These are phyloP conservation scores for Amphipyra tragopoginis DNA, from an alignment of 2,888 invertebrate genomes.

Conservation along the genomic window DNA sequence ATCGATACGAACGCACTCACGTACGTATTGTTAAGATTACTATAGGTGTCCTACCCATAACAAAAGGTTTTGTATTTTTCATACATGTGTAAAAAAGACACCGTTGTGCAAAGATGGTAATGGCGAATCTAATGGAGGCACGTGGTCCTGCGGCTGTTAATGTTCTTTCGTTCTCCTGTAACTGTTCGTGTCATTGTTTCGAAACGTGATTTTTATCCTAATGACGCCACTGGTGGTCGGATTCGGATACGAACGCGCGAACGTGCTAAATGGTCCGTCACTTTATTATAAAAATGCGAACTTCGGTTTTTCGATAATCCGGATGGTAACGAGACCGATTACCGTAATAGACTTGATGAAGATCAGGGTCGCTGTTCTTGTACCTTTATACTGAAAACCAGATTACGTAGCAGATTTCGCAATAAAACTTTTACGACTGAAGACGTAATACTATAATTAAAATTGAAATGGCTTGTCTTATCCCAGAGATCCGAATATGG, in stretches of 20 bases:
- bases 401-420: conserved; percentile 1
- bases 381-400: background rate
- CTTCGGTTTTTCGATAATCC: background rate
- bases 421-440: conserved; percentile 10
- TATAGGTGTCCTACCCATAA: background rate
- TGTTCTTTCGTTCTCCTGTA: conserved; percentile 11
- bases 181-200: conserved; percentile 33
- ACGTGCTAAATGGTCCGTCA: conserved; percentile 26
- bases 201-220: conserved; percentile 49
- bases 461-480: background rate
- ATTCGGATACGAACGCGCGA: conserved; percentile 25
- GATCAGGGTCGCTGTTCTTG: background rate
- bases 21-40: no score
- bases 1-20: background rate
- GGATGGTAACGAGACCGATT: background rate
- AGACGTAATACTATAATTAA: background rate
- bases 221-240: conserved; percentile 15
- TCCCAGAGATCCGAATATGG: background rate
- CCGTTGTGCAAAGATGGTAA: conserved; percentile 18
- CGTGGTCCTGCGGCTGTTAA: conserved; percentile 13
- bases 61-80: conserved; percentile 10
- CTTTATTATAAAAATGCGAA: background rate
- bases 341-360: conserved; percentile 2
- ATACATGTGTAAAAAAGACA: conserved; percentile 11
- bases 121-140: conserved; percentile 11